Base-by-base conservation (phyloP, 2,113 vertebrate genomes). In the Pachypanchax playfairii region DNA sequence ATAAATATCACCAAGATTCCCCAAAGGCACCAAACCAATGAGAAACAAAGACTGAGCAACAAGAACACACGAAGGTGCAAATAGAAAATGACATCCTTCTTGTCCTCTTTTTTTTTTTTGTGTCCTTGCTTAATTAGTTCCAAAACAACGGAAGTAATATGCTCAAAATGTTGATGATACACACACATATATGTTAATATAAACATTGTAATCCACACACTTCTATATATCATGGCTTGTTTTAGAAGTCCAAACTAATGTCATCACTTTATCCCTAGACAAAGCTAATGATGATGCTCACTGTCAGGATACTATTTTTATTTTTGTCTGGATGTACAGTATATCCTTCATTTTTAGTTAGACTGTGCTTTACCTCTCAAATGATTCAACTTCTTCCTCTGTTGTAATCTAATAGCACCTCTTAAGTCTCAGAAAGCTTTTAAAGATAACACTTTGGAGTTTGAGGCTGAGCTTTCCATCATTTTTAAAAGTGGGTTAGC, bases 1-100 rank as follows among this genome's bases (percentile, higher is more conserved):
- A 89, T 87, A 85, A 85, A 88, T 87, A 88, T 65, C 55, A 54
- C 61, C 63, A 59, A 67, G 42, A 59, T 58, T 82, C 73, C 75
- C 85, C 52, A 65, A 75, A 85, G 85, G 82, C 81, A 61, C 35
- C 22, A 13, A 73, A 42, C 25, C n/a, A n/a, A 55, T 41, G 21
- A 59, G 52, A 83, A 81, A 82, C 51, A 60, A 52, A 70, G 58
- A 44, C 44, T 59, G 54, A 69, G 66, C 52, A 62, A 64, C 58
- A 82, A 80, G 79, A 80, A 84, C 74, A 24, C 4, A 14, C 65
- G 53, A 60, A 64, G 61, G 65, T 58, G 77, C 66, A 56, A 60
- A 80, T 55, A 73, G 64, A 59, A 83, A 71, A 75, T 55, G 17
- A 70, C 51, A 62, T 83, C 43, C 47, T 72, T 39, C 58, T 68